Percentiles rank a stretch among this genome's conserved stretches.
Evolutionary conservation across 2,797 vertebrate species (phyloP).

Genomic region (Crax fasciolata): DNA sequence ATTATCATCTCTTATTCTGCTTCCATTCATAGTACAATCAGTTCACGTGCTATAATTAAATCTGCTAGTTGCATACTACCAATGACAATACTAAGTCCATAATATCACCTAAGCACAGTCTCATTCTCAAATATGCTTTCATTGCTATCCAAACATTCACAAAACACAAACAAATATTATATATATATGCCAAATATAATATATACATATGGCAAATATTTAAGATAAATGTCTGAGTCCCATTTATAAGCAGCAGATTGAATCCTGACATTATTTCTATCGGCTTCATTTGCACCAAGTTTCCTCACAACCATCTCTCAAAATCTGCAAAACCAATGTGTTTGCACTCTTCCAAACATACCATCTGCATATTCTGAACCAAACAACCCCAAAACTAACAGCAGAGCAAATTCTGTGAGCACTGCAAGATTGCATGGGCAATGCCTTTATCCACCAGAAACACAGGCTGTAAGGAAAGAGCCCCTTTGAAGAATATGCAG

Average conservation of each 20-base stretch:
- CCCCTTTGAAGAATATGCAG: neutral
- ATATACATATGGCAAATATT: no score
- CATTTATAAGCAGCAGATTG: neutral
- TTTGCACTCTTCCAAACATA: neutral
- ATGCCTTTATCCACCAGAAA: neutral
- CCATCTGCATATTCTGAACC: neutral
- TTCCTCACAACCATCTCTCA: neutral
- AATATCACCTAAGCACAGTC: neutral
- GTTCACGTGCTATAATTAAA: neutral
- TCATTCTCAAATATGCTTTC: neutral
- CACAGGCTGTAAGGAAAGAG: neutral
- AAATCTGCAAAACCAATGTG: neutral
- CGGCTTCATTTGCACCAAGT: neutral
- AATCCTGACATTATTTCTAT: neutral
- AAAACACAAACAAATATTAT: neutral
- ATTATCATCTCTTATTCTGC: neutral
- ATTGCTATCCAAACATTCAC: neutral
- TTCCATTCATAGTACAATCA: neutral
- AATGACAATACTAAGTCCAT: neutral
- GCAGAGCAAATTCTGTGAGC: neutral
- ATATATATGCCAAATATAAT: no score
- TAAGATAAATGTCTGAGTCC: neutral
- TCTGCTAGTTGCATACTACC: neutral
- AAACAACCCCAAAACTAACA: neutral
- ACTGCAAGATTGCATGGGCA: fast-evolving